Percentiles rank a stretch among this genome's conserved stretches.
Evolutionary conservation across 1,140 invertebrate species (phyloP).

Genomic region (Hylyphantes graminicola): DNA sequence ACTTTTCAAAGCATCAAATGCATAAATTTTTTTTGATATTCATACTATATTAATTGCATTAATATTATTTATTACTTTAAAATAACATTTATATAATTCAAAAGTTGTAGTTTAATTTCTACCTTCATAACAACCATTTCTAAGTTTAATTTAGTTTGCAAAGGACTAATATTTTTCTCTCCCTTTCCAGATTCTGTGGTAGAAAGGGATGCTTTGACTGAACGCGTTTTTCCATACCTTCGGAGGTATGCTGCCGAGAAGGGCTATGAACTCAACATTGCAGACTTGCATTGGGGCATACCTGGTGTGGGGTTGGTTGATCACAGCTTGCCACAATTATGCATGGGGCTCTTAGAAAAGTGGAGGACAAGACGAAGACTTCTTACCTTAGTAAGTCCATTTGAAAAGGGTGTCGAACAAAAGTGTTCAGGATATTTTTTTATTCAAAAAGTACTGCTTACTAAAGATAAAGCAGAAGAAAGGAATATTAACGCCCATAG

Average conservation of each 20-base stretch:
- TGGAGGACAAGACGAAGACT: constrained; percentile 53
- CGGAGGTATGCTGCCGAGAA: constrained; percentile 72
- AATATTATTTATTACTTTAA: no score
- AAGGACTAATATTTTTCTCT: no score
- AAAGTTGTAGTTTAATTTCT: no score
- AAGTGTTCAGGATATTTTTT: background rate
- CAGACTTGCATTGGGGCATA: constrained; percentile 78
- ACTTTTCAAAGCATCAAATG: no score
- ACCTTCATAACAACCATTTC: no score
- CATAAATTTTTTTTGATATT: no score
- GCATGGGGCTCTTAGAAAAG: constrained; percentile 69
- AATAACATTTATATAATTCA: no score
- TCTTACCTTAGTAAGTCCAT: constrained; percentile 46
- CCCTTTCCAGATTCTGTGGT: constrained; percentile 63
- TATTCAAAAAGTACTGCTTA: no score
- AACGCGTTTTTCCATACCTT: constrained; percentile 75
- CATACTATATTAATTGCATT: no score
- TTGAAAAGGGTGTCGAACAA: background rate
- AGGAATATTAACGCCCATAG: no score
- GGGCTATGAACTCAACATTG: constrained; percentile 78
- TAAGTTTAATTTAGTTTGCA: no score
- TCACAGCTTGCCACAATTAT: constrained; percentile 80
- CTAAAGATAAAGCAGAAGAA: no score
- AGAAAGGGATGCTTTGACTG: constrained; percentile 77
- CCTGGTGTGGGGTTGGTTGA: constrained; percentile 76